Evolutionary conservation across 2,113 vertebrate genomes (phyloP), one percentile per base, ranked within the genome.

Genomic region (Lepus americanus): DNA sequence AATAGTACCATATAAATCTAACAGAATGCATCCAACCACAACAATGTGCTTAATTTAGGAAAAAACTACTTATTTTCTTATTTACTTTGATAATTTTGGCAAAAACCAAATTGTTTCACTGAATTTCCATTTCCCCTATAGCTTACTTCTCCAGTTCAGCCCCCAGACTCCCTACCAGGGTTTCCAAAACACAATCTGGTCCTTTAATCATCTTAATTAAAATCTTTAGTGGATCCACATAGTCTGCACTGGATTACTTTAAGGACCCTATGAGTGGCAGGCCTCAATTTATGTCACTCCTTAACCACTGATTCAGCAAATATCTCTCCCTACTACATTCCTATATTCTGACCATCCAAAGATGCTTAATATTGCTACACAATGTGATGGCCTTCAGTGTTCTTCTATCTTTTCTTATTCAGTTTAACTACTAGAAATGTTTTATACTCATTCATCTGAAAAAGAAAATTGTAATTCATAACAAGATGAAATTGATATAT

Each of bases 201-300:
- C 27, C 51, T 88, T 79, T 79, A 16, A 63, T 87, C 74, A 77
- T 85, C 59, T 90, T 86, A 94, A 67, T 67, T 92, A 91, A 95
- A 92, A 74, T 83, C 36, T 87, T 80, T 63, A 79, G 31, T 33
- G 25, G 53, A 59, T 33, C 27, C 53, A 59, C 0, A 5, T 53
- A 74, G 33, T 76, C 66, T 89, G 31, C 10, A 59, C 5, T 95
- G 13, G 29, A 84, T 94, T 87, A 89, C 70, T 17, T 61, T 23
- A 84, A 59, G 36, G 44, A 36, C 69, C 19, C 84, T 67, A 36
- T 81, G 27, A 44, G 29, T 55, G 5, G 14, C 22, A 53, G 80
- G 31, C 53, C 61, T 85, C 53, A 31, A 11, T 76, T 33, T 76
- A 19, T 87, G 29, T 12, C n/a, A n/a, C 31, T 77, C n/a, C 25